Conservation (phyloP, 64 coral and sea anemone genomes). For the Stylophora pistillata region DNA sequence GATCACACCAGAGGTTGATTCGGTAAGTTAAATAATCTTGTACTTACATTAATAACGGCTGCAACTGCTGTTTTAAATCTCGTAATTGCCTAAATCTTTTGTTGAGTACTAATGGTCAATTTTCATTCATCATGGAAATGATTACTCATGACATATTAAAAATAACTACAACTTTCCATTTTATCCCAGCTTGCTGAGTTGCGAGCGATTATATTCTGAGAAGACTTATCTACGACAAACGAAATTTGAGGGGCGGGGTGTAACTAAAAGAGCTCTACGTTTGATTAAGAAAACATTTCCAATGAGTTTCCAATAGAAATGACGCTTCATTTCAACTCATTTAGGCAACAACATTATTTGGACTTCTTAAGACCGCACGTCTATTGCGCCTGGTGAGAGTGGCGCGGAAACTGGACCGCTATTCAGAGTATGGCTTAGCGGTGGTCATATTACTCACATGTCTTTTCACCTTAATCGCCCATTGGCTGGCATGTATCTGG, state of each 20-base stretch:
- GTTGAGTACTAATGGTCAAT: no score
- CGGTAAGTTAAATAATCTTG: not conserved
- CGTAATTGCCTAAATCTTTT: no score
- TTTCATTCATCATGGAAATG: no score
- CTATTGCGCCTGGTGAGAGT: constrained; percentile 91
- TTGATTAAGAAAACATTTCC: not conserved
- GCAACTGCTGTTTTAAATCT: no score
- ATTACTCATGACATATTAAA: no score
- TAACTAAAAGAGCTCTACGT: no score
- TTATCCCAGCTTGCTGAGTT: no score
- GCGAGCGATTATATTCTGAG: no score
- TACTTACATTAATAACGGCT: no score
- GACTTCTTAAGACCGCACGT: constrained; percentile 89
- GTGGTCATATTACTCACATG: constrained; percentile 90
- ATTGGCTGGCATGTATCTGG: constrained; percentile 99
- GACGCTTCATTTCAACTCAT: not conserved
- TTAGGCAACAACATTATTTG: constrained; percentile 81
- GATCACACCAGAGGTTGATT: constrained; percentile 17
- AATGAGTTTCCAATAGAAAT: not conserved
- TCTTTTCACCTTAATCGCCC: constrained; percentile 82
- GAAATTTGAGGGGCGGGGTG: no score
- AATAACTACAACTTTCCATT: no score
- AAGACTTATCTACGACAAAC: no score
- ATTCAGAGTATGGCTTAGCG: constrained; percentile 95
- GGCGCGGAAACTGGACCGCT: constrained; percentile 92